phyloP scores from a whole-genome alignment of 2,888 invertebrate genomes.

The Adineta ricciae region DNA sequence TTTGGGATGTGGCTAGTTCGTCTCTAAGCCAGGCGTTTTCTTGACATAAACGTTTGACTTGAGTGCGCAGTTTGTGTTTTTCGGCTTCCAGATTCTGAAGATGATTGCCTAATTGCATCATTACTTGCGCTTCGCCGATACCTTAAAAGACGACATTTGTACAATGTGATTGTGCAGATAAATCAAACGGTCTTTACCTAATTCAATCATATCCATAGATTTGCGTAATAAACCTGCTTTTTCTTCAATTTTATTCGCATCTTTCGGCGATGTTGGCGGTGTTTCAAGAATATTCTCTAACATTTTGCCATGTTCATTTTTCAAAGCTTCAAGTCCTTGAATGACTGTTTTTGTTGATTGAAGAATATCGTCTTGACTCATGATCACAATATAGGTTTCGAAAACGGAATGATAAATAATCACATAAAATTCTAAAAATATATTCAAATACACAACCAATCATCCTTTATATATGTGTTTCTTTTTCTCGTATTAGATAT shows the following conservation, averaged over 20 bases:
- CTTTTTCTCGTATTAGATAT: background rate
- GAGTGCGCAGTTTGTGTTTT: constrained; percentile 82
- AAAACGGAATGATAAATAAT: background rate
- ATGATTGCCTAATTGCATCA: constrained; percentile 30
- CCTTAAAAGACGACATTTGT: background rate
- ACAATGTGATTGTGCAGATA: too few relatives aligned
- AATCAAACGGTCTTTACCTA: background rate
- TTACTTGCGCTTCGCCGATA: constrained; percentile 27
- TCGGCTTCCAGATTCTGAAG: constrained; percentile 31
- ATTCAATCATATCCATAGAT: constrained; percentile 86
- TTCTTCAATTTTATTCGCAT: constrained; percentile 59
- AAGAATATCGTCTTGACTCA: constrained; percentile 83
- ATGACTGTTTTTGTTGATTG: constrained; percentile 88
- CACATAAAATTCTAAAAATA: background rate
- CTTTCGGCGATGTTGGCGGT: background rate
- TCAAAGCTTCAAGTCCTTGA: constrained; percentile 85
- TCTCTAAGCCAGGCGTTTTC: constrained; percentile 99
- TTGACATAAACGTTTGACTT: constrained; percentile 84
- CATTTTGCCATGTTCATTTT: constrained; percentile 72
- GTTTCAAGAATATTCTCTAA: constrained; percentile 48
- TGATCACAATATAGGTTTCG: background rate
- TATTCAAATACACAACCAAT: background rate
- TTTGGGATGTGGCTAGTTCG: constrained; percentile 92
- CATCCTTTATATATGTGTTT: background rate
- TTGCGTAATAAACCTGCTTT: constrained; percentile 78